A percentile compares a stretch with the other conserved stretches of the same genome.
These are phyloP conservation scores for Hanleya hanleyi DNA, from an alignment of 2,888 invertebrate species.

Conservation along the genomic window DNA sequence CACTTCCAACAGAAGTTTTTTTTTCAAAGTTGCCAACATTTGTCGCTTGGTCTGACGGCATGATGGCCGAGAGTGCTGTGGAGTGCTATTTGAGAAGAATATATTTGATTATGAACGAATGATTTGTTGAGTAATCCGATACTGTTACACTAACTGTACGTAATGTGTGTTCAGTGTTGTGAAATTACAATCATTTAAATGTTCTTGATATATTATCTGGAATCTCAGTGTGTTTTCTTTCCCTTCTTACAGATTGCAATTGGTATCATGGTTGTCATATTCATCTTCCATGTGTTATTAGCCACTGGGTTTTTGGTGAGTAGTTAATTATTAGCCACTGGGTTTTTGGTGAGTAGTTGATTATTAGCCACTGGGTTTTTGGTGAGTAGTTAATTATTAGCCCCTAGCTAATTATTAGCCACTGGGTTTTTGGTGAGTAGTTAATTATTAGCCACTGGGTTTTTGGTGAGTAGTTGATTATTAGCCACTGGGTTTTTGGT, in stretches of 20 bases:
- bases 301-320: constrained; percentile 88
- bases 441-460: neutral
- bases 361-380: too few relatives aligned
- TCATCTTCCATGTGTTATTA: constrained; percentile 85
- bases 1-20: too few relatives aligned
- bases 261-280: constrained; percentile 80
- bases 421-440: neutral
- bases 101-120: neutral
- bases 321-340: too few relatives aligned
- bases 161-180: neutral
- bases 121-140: neutral
- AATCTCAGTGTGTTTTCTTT: neutral
- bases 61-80: too few relatives aligned
- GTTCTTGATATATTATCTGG: too few relatives aligned
- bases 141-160: neutral
- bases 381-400: neutral
- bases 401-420: neutral
- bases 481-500: neutral
- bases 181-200: too few relatives aligned
- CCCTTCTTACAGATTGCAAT: constrained; percentile 77
- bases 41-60: too few relatives aligned
- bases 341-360: too few relatives aligned
- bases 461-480: neutral
- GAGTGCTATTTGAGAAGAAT: too few relatives aligned
- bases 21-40: too few relatives aligned